A percentile compares a stretch with the other conserved stretches of the same genome.
These are phyloP conservation scores for Sylvicapra grimmia DNA, from an alignment of 2,113 vertebrate species.

Conservation along the genomic window DNA sequence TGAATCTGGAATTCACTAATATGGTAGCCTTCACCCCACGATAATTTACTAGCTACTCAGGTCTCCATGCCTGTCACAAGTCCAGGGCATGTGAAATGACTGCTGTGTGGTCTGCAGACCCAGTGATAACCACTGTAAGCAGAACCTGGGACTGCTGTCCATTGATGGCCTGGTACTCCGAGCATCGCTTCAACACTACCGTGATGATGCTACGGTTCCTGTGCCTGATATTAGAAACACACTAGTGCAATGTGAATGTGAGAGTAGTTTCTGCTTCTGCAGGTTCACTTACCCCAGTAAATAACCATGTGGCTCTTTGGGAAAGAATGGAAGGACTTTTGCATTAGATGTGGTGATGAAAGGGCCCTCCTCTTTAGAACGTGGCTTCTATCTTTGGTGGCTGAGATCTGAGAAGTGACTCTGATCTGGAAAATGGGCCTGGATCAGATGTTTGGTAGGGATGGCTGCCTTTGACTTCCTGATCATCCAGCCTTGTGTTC, in stretches of 20 bases:
- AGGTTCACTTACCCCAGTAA: too few relatives aligned
- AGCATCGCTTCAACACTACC: not conserved
- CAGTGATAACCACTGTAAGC: rapidly evolving
- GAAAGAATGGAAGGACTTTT: not conserved
- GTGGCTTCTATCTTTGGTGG: rapidly evolving
- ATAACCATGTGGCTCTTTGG: not conserved
- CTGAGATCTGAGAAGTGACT: not conserved
- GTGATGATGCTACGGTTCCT: too few relatives aligned
- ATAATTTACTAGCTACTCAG: not conserved
- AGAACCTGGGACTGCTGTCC: not conserved
- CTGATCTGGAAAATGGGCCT: rapidly evolving
- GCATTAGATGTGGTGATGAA: not conserved
- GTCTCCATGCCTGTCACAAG: rapidly evolving
- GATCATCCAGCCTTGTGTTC: not conserved
- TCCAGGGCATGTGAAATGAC: not conserved
- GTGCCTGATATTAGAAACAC: rapidly evolving
- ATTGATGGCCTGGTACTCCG: not conserved
- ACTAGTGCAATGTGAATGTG: not conserved
- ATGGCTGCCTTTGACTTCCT: not conserved
- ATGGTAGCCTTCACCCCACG: rapidly evolving
- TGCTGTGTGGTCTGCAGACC: rapidly evolving
- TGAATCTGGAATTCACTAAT: not conserved
- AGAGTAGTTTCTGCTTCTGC: too few relatives aligned
- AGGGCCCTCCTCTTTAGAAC: not conserved
- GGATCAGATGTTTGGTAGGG: not conserved